A percentile compares a stretch with the other conserved stretches of the same genome.
These are phyloP conservation scores for Microplitis deprimator DNA, from an alignment of 2,888 invertebrate species.

Conservation along the genomic window DNA sequence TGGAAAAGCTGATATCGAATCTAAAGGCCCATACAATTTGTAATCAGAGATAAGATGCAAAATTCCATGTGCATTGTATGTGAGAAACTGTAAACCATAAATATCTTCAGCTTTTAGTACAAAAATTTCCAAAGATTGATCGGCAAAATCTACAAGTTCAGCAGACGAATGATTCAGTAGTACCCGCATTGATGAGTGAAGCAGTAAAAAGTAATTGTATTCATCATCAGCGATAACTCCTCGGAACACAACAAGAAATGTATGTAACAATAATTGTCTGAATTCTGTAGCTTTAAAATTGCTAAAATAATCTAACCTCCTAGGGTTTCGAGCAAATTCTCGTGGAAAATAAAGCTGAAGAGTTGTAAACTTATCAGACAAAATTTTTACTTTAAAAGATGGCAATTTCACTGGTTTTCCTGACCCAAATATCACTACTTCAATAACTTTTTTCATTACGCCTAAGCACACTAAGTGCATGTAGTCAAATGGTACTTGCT, in stretches of 20 bases:
- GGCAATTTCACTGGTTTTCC: neutral
- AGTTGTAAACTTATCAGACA: neutral
- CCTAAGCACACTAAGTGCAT: slow-evolving; percentile 37
- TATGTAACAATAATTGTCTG: slow-evolving; percentile 25
- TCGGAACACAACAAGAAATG: slow-evolving; percentile 8
- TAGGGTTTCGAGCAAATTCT: slow-evolving; percentile 23
- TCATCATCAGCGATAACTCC: slow-evolving; percentile 1
- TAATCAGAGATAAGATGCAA: neutral
- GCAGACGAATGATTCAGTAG: neutral
- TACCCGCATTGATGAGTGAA: slow-evolving; percentile 13
- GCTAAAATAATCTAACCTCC: neutral
- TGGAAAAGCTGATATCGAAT: neutral
- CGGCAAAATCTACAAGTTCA: neutral
- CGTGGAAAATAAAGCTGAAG: slow-evolving; percentile 5
- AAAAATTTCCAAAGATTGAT: neutral
- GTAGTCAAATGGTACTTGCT: slow-evolving; percentile 31
- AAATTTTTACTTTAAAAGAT: neutral
- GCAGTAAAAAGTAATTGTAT: slow-evolving; percentile 16
- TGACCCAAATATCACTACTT: neutral
- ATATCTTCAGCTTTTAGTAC: neutral
- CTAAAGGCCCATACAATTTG: neutral
- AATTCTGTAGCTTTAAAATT: slow-evolving; percentile 28
- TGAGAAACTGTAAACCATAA: neutral
- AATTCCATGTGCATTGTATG: slow-evolving; percentile 14
- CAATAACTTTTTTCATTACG: slow-evolving; percentile 18